A percentile compares a stretch with the other conserved stretches of the same genome.
These are phyloP conservation scores for Amblyraja radiata DNA, from an alignment of 2,797 vertebrate genomes.

Conservation along the genomic window DNA sequence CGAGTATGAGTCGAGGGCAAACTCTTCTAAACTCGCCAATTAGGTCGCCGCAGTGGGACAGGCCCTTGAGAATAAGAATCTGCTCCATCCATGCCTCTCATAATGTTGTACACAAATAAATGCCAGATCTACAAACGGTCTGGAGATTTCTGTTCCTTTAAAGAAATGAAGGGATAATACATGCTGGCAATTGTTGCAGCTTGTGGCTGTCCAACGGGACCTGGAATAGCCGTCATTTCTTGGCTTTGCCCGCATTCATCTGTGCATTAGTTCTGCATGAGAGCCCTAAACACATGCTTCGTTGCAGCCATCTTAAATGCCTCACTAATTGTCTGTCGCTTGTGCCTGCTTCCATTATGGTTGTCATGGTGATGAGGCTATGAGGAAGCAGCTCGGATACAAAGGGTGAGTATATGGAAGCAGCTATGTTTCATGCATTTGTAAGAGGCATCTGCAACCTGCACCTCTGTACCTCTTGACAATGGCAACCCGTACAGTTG, in stretches of 20 bases:
- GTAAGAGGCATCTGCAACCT: background rate
- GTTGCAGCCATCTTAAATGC: background rate
- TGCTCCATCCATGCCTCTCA: too few species aligned
- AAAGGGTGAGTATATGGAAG: background rate
- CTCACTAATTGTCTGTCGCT: background rate
- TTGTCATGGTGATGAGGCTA: conserved; percentile 7
- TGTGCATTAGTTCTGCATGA: background rate
- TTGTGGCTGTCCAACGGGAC: background rate
- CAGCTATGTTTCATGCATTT: background rate
- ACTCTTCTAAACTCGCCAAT: too few species aligned
- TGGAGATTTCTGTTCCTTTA: background rate
- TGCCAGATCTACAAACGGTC: background rate
- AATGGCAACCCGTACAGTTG: background rate
- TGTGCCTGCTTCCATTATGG: background rate
- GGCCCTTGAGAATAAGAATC: too few species aligned
- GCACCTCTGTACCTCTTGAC: background rate
- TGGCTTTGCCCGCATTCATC: background rate
- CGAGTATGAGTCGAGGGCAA: too few species aligned
- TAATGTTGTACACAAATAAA: background rate
- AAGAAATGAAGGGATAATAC: background rate
- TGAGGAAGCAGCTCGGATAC: background rate
- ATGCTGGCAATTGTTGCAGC: background rate
- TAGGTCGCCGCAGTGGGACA: background rate
- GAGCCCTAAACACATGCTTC: background rate
- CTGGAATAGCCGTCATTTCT: background rate